These are phyloP conservation scores for Trimorus sp. DNA, from an alignment of 2,888 invertebrate genomes.

Conservation along the genomic window DNA sequence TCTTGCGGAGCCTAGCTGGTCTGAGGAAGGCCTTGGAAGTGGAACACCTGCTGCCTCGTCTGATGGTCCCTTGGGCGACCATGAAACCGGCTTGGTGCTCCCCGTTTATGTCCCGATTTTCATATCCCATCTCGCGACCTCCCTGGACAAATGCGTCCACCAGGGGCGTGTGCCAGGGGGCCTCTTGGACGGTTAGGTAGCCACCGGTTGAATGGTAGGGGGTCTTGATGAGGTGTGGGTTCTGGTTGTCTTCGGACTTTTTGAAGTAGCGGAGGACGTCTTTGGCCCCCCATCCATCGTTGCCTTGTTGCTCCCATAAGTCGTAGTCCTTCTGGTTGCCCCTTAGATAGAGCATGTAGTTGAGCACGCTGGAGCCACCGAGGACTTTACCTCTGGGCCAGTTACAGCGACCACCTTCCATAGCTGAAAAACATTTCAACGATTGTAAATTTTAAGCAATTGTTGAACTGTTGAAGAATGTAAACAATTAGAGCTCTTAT, in stretches of 20 bases:
- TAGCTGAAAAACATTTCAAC: constrained; percentile 83
- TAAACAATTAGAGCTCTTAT: no score
- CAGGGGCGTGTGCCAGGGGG: constrained; percentile 91
- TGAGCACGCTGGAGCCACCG: constrained; percentile 93
- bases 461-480: background rate
- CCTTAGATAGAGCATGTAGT: constrained; percentile 95
- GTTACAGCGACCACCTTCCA: constrained; percentile 93
- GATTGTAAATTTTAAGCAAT: no score
- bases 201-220: constrained; percentile 91
- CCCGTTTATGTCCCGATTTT: constrained; percentile 92
- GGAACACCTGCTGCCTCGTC: constrained; percentile 91
- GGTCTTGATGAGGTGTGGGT: constrained; percentile 90
- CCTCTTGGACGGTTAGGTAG: constrained; percentile 88
- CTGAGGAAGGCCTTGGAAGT: constrained; percentile 92
- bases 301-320: constrained; percentile 83
- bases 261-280: constrained; percentile 82
- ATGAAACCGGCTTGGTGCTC: constrained; percentile 93
- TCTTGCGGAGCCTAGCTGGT: constrained; percentile 88
- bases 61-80: constrained; percentile 94
- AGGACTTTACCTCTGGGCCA: constrained; percentile 96
- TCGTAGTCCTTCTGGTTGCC: constrained; percentile 85
- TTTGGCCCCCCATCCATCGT: constrained; percentile 84
- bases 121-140: constrained; percentile 95
- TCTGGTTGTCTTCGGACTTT: constrained; percentile 85
- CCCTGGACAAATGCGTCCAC: constrained; percentile 93